Evolutionary conservation across 2,888 invertebrate genomes (phyloP).

Genomic region (Hemistola chrysoprasaria): DNA sequence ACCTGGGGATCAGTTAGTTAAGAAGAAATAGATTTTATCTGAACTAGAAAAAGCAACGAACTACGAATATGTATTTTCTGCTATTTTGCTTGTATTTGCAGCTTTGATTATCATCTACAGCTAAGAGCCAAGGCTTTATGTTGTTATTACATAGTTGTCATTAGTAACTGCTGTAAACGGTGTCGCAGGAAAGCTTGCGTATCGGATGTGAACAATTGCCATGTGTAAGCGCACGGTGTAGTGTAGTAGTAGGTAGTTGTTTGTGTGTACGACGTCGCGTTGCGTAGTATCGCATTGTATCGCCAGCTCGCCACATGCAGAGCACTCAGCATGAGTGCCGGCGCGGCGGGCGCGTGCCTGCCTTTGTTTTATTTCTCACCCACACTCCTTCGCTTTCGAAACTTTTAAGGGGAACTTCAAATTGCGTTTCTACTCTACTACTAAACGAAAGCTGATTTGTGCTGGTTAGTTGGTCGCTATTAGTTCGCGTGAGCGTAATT

Average conservation of each 20-base stretch:
- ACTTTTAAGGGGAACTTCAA: conserved; percentile 73
- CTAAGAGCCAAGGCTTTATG: no score
- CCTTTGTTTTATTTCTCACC: conserved; percentile 78
- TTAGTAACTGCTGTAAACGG: conserved; percentile 21
- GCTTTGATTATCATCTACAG: no score
- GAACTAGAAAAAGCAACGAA: no score
- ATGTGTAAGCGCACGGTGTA: no score
- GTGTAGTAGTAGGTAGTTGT: no score
- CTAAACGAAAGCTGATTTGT: conserved; percentile 57
- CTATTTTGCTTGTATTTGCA: no score
- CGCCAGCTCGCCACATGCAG: conserved; percentile 72
- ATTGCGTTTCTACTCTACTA: conserved; percentile 72
- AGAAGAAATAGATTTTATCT: no score
- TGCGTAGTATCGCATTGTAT: conserved; percentile 64
- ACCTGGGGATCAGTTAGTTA: no score
- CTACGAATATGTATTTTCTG: no score
- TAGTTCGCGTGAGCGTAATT: conserved; percentile 31
- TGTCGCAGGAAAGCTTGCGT: conserved; percentile 46
- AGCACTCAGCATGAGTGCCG: conserved; percentile 79
- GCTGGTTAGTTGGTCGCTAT: conserved; percentile 57
- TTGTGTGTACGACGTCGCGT: conserved; percentile 30
- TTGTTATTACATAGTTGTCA: no score
- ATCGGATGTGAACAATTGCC: conserved; percentile 26
- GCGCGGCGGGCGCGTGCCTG: conserved; percentile 68
- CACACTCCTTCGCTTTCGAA: conserved; percentile 73